Conservation (phyloP, 2,113 vertebrate species). For the Coturnix japonica region DNA sequence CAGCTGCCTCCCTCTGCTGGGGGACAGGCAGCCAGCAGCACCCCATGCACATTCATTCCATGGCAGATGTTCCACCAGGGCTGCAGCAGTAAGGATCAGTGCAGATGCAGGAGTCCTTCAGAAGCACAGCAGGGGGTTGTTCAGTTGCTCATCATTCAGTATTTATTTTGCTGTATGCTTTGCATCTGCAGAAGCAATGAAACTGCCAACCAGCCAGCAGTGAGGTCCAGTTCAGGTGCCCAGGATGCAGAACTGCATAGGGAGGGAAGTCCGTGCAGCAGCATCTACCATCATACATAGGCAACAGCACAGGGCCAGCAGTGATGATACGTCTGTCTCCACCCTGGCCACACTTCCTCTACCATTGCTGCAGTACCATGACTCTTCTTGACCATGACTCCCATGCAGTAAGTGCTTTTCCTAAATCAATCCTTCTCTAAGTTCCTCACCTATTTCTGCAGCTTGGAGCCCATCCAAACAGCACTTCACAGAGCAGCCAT, state of each 20-base stretch:
- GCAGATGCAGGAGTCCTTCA: neutral
- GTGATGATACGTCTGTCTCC: neutral
- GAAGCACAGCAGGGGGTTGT: neutral
- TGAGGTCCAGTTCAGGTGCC: neutral
- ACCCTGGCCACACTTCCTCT: neutral
- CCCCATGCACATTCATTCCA: neutral
- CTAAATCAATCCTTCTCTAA: neutral
- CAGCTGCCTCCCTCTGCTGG: conserved; percentile 63
- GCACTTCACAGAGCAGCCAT: neutral
- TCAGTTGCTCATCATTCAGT: too few species aligned
- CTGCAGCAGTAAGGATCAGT: neutral
- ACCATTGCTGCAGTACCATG: neutral
- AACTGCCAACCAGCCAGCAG: neutral
- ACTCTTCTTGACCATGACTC: neutral
- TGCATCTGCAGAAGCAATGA: neutral
- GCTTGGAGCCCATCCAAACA: neutral
- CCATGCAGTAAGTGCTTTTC: neutral
- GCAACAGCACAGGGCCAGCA: neutral
- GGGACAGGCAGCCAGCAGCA: neutral
- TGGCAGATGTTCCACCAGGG: neutral
- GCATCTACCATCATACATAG: neutral
- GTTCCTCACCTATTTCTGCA: accelerated
- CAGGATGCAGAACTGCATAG: neutral
- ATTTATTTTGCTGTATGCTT: neutral
- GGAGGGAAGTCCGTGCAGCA: neutral